Conservation (phyloP, 2,797 vertebrate species). For the Coluber constrictor region DNA sequence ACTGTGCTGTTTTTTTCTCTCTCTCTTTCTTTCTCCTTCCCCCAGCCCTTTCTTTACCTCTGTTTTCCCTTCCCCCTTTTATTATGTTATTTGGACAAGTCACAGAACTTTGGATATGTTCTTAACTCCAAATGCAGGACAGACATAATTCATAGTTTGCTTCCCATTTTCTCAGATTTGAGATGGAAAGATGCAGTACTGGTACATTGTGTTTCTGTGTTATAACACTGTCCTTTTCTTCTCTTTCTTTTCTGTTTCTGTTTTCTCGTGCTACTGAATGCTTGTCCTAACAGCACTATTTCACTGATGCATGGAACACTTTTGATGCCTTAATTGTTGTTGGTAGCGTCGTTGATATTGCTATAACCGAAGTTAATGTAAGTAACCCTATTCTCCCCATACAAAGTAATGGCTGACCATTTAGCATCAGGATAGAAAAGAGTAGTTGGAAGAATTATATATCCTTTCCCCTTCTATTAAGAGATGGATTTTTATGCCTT, state of each 20-base stretch:
- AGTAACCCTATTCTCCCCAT: slow-evolving; percentile 77
- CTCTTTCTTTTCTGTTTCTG: slow-evolving; percentile 74
- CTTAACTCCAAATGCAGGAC: slow-evolving; percentile 63
- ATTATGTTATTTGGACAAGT: slow-evolving; percentile 77
- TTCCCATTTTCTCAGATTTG: slow-evolving; percentile 59
- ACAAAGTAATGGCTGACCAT: slow-evolving; percentile 57
- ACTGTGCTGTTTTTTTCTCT: slow-evolving; percentile 48
- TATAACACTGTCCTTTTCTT: slow-evolving; percentile 75
- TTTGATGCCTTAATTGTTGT: slow-evolving; percentile 99
- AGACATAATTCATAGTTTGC: slow-evolving; percentile 54
- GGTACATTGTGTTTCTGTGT: slow-evolving; percentile 67
- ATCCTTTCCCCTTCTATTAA: not conserved
- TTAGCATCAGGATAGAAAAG: slow-evolving; percentile 39
- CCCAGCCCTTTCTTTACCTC: slow-evolving; percentile 28
- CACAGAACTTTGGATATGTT: slow-evolving; percentile 70
- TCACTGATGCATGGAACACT: slow-evolving; percentile 99
- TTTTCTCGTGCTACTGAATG: slow-evolving; percentile 75
- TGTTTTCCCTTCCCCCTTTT: slow-evolving; percentile 62
- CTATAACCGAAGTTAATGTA: slow-evolving; percentile 99
- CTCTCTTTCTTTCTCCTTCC: slow-evolving; percentile 47
- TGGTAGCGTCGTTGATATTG: slow-evolving; percentile 99
- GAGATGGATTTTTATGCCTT: not conserved
- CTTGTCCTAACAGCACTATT: slow-evolving; percentile 97
- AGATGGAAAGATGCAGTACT: slow-evolving; percentile 62
- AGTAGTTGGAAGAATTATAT: slow-evolving; percentile 37